phyloP scores from a whole-genome alignment of 2,113 vertebrate genomes.

The Equus quagga region DNA sequence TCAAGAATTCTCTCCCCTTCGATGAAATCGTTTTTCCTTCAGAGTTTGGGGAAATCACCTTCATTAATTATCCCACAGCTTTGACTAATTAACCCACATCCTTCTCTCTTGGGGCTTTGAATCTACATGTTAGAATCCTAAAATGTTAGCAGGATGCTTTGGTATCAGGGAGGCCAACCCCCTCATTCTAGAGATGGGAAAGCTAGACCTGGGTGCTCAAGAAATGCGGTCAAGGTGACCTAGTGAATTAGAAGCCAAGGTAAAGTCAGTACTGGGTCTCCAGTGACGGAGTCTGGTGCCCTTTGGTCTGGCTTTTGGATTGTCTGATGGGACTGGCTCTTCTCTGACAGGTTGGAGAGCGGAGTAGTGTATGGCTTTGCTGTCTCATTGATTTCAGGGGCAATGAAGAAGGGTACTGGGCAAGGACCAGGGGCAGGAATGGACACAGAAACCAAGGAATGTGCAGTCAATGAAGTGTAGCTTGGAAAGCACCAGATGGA shows the following conservation, averaged over 20 bases:
- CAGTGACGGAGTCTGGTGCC: not conserved
- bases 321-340: not conserved
- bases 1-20: not conserved
- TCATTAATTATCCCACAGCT: slow-evolving; percentile 49
- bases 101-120: not conserved
- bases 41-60: slow-evolving; percentile 49
- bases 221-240: not conserved
- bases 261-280: not conserved
- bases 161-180: not conserved
- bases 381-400: not conserved
- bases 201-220: not conserved
- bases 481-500: not conserved
- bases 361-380: not conserved
- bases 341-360: not conserved
- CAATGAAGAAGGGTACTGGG: not conserved
- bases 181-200: not conserved
- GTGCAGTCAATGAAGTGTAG: not conserved
- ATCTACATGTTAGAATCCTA: not conserved
- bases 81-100: slow-evolving; percentile 43
- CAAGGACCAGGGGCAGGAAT: not conserved
- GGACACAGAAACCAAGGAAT: not conserved
- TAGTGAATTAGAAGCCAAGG: not conserved
- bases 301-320: not conserved
- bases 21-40: not conserved
- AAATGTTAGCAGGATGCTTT: not conserved